Evolutionary conservation across 2,113 vertebrate species (phyloP).

Genomic region (Cavia aperea): DNA sequence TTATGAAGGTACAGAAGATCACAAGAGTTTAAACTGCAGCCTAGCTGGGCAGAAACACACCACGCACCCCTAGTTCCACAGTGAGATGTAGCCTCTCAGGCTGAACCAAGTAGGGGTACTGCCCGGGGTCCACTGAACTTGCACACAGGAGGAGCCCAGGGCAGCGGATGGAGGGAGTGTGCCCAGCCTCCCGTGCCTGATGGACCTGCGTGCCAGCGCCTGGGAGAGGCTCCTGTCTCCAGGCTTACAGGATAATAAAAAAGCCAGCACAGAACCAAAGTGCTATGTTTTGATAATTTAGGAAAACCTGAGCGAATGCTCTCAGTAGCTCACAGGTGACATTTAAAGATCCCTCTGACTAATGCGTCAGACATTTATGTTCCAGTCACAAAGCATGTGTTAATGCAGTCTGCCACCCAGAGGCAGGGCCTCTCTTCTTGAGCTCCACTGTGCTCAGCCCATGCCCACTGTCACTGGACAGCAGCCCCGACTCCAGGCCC

Average conservation of each 20-base stretch:
- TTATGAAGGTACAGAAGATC: not conserved
- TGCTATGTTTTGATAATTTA: not conserved
- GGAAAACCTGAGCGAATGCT: not conserved
- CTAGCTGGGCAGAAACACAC: not conserved
- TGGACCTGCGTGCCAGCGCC: not conserved
- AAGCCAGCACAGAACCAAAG: not conserved
- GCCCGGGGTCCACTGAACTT: not conserved
- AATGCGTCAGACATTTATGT: not conserved
- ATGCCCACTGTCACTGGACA: not conserved
- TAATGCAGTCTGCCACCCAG: not conserved
- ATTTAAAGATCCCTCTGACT: not conserved
- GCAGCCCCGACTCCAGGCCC: not conserved
- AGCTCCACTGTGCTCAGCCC: not conserved
- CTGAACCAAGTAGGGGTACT: not conserved
- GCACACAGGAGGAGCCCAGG: not conserved
- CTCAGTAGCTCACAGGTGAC: not conserved
- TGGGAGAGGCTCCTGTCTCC: not conserved
- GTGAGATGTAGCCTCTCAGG: not conserved
- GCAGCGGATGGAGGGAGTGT: not conserved
- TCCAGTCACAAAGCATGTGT: not conserved
- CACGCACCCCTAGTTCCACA: not conserved
- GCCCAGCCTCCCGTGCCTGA: not conserved
- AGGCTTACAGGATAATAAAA: not conserved
- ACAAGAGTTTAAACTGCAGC: not conserved
- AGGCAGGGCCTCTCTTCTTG: not conserved